Evolutionary conservation across 2,797 vertebrate genomes (phyloP).

Genomic region (Fratercula arctica): DNA sequence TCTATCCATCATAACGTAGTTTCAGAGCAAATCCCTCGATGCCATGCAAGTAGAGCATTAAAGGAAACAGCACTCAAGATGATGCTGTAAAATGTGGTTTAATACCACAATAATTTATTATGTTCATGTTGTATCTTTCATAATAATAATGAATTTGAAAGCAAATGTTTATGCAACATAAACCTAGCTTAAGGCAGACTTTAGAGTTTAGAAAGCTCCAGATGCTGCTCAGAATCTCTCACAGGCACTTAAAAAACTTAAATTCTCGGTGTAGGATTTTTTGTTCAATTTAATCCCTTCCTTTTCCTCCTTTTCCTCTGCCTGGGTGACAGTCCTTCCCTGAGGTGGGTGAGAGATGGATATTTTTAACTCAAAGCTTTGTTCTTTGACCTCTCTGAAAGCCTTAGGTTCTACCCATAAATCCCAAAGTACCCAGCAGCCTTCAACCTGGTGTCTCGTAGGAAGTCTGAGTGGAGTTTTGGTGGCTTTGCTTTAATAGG

Average conservation of each 20-base stretch:
- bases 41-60: constrained; percentile 53
- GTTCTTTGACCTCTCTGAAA: background rate
- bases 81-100: constrained; percentile 48
- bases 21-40: constrained; percentile 44
- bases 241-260: background rate
- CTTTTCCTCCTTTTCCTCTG: background rate
- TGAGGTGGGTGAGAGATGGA: background rate
- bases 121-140: constrained; percentile 37
- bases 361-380: background rate
- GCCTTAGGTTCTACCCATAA: background rate
- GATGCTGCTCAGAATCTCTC: constrained; percentile 17
- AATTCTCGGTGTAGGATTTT: background rate
- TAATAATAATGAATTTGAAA: constrained; percentile 61
- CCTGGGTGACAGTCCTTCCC: background rate
- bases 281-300: background rate
- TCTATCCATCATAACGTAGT: background rate
- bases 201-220: constrained; percentile 13
- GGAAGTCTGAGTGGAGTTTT: background rate
- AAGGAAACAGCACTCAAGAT: constrained; percentile 51
- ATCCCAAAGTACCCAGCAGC: background rate
- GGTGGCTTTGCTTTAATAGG: background rate
- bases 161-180: constrained; percentile 54
- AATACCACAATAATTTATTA: constrained; percentile 59
- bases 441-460: background rate
- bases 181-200: constrained; percentile 47